Conservation (phyloP, 2,113 vertebrate species). For the Vulpes vulpes region DNA sequence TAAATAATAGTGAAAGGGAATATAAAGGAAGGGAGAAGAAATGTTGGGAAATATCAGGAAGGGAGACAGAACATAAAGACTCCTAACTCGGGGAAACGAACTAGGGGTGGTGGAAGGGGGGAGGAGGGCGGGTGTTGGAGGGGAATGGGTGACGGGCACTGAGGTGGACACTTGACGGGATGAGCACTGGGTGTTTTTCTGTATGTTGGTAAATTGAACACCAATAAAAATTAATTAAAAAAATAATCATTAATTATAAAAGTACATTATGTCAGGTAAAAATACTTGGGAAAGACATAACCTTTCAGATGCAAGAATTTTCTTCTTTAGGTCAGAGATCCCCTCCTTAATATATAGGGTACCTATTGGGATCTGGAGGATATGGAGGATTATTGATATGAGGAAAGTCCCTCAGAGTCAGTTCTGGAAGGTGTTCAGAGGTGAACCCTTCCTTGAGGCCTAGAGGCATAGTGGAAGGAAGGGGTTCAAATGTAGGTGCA, state of each 20-base stretch:
- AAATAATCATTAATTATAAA: neutral
- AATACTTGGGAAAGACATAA: neutral
- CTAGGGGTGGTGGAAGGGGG: too few species aligned
- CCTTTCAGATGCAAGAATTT: neutral
- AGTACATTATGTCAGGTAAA: neutral
- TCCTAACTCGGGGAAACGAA: too few species aligned
- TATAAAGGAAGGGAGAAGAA: too few species aligned
- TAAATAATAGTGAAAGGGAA: too few species aligned
- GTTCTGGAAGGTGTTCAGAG: neutral
- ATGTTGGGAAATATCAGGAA: too few species aligned
- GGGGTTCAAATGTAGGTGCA: neutral
- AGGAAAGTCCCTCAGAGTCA: neutral
- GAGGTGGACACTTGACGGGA: too few species aligned
- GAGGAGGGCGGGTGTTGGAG: too few species aligned
- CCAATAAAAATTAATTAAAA: too few species aligned
- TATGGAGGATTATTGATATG: neutral
- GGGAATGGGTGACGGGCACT: too few species aligned
- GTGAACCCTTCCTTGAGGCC: neutral
- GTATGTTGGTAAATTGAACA: too few species aligned
- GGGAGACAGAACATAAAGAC: too few species aligned
- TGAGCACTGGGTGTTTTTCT: too few species aligned
- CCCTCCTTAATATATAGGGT: neutral
- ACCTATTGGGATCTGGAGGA: neutral
- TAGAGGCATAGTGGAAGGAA: neutral
- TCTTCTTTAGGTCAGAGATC: neutral